Evolutionary conservation across 2,113 vertebrate genomes (phyloP).

Genomic region (Daboia siamensis): DNA sequence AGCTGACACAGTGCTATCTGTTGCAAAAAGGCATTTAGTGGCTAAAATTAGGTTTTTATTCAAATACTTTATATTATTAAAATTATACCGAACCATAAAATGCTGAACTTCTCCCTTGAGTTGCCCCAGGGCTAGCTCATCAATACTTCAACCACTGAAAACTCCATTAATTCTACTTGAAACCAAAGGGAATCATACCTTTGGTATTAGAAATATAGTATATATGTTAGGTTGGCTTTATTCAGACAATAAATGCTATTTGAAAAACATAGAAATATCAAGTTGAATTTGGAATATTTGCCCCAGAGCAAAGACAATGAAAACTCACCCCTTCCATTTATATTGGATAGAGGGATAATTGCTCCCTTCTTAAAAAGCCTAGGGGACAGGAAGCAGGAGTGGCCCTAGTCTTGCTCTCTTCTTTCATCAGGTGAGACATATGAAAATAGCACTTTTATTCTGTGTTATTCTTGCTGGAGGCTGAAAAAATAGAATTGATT

Average conservation of each 20-base stretch:
- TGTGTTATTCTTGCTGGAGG: background rate
- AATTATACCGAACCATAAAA: background rate
- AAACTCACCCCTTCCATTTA: background rate
- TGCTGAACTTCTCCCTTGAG: background rate
- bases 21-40: background rate
- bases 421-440: no score
- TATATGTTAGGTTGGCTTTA: background rate
- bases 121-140: background rate
- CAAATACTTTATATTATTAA: background rate
- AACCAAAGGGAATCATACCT: background rate
- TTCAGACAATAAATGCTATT: background rate
- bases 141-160: background rate
- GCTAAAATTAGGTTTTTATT: conserved; percentile 5
- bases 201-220: background rate
- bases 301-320: background rate
- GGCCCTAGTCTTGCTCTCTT: no score
- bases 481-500: background rate
- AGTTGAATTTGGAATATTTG: background rate
- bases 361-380: background rate
- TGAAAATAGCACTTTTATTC: background rate
- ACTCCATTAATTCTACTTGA: background rate
- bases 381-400: background rate
- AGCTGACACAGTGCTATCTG: background rate
- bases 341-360: background rate
- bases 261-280: background rate